These are phyloP conservation scores for Myodes glareolus DNA, from an alignment of 2,113 vertebrate genomes.

Conservation along the genomic window DNA sequence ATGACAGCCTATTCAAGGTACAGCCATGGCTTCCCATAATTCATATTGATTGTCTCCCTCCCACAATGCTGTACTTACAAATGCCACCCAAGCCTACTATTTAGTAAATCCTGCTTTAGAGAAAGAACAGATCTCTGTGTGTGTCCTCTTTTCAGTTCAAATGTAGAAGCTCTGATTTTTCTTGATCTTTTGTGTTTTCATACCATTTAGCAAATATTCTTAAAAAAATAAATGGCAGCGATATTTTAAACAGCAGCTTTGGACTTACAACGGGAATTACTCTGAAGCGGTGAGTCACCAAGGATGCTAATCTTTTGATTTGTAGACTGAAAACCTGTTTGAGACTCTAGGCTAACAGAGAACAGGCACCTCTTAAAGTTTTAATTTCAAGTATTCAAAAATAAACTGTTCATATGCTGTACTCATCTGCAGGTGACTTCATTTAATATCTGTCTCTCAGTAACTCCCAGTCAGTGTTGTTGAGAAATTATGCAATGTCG, in stretches of 20 bases:
- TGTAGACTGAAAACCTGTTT: slow-evolving; percentile 65
- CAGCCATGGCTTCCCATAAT: slow-evolving; percentile 47
- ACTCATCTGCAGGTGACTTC: slow-evolving; percentile 15
- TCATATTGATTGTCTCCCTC: slow-evolving; percentile 62
- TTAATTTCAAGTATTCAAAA: slow-evolving; percentile 61
- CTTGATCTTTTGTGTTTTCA: slow-evolving; percentile 77
- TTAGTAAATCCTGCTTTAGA: slow-evolving; percentile 66
- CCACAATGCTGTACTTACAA: slow-evolving; percentile 61
- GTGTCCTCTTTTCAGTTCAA: slow-evolving; percentile 76
- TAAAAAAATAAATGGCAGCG: slow-evolving; percentile 71
- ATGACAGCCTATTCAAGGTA: slow-evolving; percentile 47
- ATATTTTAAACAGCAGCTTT: slow-evolving; percentile 74
- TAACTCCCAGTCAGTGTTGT: neutral
- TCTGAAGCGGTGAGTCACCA: slow-evolving; percentile 84
- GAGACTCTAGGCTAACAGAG: slow-evolving; percentile 58
- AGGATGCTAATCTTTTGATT: slow-evolving; percentile 80
- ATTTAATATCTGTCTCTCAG: slow-evolving; percentile 37
- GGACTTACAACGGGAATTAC: slow-evolving; percentile 81
- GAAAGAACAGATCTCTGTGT: slow-evolving; percentile 76
- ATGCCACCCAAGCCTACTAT: slow-evolving; percentile 50
- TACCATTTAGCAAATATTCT: slow-evolving; percentile 79
- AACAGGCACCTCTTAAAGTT: slow-evolving; percentile 68
- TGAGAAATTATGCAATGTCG: neutral
- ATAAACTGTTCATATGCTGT: slow-evolving; percentile 49
- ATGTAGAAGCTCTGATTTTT: slow-evolving; percentile 75